Conservation (phyloP, 2,797 vertebrate species). For the Ceryle rudis region DNA sequence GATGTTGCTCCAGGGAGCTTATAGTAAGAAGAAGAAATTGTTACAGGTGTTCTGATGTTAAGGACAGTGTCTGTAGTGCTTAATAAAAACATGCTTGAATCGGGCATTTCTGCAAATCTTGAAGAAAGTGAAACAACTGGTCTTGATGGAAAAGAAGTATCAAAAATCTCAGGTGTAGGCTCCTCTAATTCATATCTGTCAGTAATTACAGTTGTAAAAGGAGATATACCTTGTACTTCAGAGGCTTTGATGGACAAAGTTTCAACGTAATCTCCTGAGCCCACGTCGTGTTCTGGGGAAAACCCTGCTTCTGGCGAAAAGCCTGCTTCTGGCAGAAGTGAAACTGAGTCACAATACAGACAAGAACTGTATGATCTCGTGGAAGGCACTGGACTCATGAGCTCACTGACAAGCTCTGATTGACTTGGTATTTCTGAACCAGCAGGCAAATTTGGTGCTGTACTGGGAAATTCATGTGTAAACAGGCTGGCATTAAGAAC, state of each 20-base stretch:
- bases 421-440: neutral
- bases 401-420: neutral
- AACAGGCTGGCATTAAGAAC: slow-evolving; percentile 57
- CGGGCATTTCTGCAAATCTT: neutral
- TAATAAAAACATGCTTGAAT: neutral
- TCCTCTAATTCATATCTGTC: slow-evolving; percentile 85
- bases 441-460: neutral
- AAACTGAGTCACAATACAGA: slow-evolving; percentile 77
- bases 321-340: slow-evolving; percentile 75
- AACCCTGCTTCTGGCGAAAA: slow-evolving; percentile 77
- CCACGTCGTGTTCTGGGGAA: slow-evolving; percentile 83
- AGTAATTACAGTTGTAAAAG: slow-evolving; percentile 75
- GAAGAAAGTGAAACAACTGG: slow-evolving; percentile 84
- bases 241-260: slow-evolving; percentile 83
- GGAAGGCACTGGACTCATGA: slow-evolving; percentile 73
- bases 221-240: slow-evolving; percentile 78
- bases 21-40: slow-evolving; percentile 27
- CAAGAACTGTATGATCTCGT: slow-evolving; percentile 77
- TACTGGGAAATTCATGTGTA: slow-evolving; percentile 5
- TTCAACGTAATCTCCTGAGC: slow-evolving; percentile 88
- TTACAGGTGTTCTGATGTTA: neutral
- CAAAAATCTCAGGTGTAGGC: slow-evolving; percentile 79
- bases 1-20: slow-evolving; percentile 48
- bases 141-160: slow-evolving; percentile 86
- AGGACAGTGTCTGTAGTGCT: slow-evolving; percentile 8